phyloP scores from a whole-genome alignment of 2,888 invertebrate genomes.

The Synergus umbraculus region DNA sequence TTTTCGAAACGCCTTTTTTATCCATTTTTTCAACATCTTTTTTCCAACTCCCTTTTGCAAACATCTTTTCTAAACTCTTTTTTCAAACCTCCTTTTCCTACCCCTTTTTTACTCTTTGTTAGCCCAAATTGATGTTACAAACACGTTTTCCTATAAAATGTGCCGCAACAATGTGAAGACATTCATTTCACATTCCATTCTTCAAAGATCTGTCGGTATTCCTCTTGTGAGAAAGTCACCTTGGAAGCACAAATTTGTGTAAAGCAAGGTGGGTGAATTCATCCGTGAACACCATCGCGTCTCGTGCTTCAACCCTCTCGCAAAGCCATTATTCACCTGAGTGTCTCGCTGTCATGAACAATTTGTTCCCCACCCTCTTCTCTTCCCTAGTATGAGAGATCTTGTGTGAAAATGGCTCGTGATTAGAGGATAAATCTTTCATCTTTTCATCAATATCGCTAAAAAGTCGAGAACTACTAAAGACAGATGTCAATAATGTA shows the following conservation, averaged over 20 bases:
- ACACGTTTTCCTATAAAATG: too few species aligned
- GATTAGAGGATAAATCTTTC: slow-evolving; percentile 31
- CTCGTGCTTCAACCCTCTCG: slow-evolving; percentile 29
- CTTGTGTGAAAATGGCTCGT: background rate
- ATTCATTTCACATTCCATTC: background rate
- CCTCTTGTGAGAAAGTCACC: slow-evolving; percentile 25
- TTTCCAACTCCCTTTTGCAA: too few species aligned
- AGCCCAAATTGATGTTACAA: too few species aligned
- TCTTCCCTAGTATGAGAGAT: background rate
- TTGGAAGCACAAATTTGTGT: slow-evolving; percentile 15
- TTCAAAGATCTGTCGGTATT: background rate
- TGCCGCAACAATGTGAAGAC: background rate
- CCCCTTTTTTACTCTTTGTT: too few species aligned
- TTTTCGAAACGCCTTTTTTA: too few species aligned
- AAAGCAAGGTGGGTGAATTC: slow-evolving; percentile 28
- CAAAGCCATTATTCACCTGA: slow-evolving; percentile 39
- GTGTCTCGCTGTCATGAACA: slow-evolving; percentile 39
- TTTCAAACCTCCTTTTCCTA: too few species aligned
- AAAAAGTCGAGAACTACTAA: slow-evolving; percentile 12
- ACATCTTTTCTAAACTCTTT: too few species aligned
- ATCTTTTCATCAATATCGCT: background rate
- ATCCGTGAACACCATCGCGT: slow-evolving; percentile 17
- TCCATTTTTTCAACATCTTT: too few species aligned
- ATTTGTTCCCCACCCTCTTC: slow-evolving; percentile 15
- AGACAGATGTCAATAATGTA: background rate